Evolutionary conservation across 2,113 vertebrate genomes (phyloP).

Genomic region (Glaucomys volans): DNA sequence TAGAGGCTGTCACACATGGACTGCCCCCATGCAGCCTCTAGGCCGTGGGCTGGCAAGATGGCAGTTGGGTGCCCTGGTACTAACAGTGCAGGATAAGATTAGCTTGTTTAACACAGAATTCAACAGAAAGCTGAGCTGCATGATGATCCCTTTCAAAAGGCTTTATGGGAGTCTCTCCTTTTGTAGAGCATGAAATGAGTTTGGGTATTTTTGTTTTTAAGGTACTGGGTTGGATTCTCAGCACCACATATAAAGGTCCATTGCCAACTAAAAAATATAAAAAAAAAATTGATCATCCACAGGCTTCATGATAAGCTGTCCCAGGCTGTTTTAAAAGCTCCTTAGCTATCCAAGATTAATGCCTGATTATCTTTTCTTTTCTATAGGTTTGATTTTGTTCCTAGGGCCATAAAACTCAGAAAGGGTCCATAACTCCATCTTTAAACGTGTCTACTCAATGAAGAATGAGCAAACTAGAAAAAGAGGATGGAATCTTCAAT

Average conservation of each 20-base stretch:
- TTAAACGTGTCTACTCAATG: slow-evolving; percentile 79
- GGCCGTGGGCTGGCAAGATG: not conserved
- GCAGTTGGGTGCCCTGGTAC: slow-evolving; percentile 79
- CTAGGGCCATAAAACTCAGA: slow-evolving; percentile 85
- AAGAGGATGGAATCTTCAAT: slow-evolving; percentile 80
- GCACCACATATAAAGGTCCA: too few relatives aligned
- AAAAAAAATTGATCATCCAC: slow-evolving; percentile 75
- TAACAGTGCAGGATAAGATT: slow-evolving; percentile 82
- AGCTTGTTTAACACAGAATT: slow-evolving; percentile 86
- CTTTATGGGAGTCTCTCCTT: slow-evolving; percentile 85
- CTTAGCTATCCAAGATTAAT: slow-evolving; percentile 74
- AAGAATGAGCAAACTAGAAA: slow-evolving; percentile 72
- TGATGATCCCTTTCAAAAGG: slow-evolving; percentile 86
- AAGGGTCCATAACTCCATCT: slow-evolving; percentile 83
- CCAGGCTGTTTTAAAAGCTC: slow-evolving; percentile 74
- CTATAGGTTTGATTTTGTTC: slow-evolving; percentile 74
- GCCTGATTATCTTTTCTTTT: slow-evolving; percentile 79
- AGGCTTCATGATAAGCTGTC: slow-evolving; percentile 79
- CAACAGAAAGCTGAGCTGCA: slow-evolving; percentile 89
- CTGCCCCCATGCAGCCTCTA: slow-evolving; percentile 45
- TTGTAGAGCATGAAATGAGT: slow-evolving; percentile 85
- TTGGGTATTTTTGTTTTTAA: slow-evolving; percentile 59
- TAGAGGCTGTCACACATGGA: slow-evolving; percentile 61
- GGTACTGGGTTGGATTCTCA: too few relatives aligned
- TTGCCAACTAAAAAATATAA: too few relatives aligned